These are phyloP conservation scores for Xanthorhoe spadicearia DNA, from an alignment of 2,888 invertebrate genomes.

Conservation along the genomic window DNA sequence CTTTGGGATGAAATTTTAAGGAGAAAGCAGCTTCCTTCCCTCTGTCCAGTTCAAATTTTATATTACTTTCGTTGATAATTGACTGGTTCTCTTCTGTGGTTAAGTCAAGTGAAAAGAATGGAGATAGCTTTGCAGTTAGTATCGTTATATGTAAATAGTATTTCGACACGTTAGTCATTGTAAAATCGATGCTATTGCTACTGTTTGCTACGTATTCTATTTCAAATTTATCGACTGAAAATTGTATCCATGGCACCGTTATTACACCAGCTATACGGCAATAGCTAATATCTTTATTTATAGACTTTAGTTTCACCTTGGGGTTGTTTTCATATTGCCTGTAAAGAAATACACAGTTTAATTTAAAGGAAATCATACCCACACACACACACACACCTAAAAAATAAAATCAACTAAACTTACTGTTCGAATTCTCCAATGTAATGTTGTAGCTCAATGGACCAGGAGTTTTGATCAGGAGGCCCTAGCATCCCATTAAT, in stretches of 20 bases:
- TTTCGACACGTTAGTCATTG: slow-evolving; percentile 75
- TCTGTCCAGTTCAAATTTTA: slow-evolving; percentile 68
- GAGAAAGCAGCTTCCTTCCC: slow-evolving; percentile 53
- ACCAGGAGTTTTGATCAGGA: slow-evolving; percentile 59
- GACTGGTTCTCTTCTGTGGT: slow-evolving; percentile 54
- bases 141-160: slow-evolving; percentile 67
- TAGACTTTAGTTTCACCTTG: slow-evolving; percentile 65
- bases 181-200: slow-evolving; percentile 62
- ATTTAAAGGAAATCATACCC: too few species aligned
- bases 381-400: neutral
- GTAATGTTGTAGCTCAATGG: slow-evolving; percentile 69
- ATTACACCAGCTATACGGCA: slow-evolving; percentile 73
- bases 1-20: slow-evolving; percentile 71
- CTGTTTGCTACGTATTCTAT: slow-evolving; percentile 57
- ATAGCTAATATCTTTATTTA: slow-evolving; percentile 71
- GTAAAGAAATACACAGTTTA: slow-evolving; percentile 25
- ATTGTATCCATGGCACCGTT: slow-evolving; percentile 71
- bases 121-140: slow-evolving; percentile 63
- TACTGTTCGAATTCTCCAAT: slow-evolving; percentile 67
- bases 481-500: slow-evolving; percentile 86
- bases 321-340: slow-evolving; percentile 71
- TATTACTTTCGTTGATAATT: slow-evolving; percentile 58
- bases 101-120: slow-evolving; percentile 65
- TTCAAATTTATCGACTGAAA: slow-evolving; percentile 73
- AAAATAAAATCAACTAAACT: slow-evolving; percentile 40